Evolutionary conservation across 2,113 vertebrate genomes (phyloP), one percentile per base, ranked within the genome.

Genomic region (Neomonachus schauinslandi): DNA sequence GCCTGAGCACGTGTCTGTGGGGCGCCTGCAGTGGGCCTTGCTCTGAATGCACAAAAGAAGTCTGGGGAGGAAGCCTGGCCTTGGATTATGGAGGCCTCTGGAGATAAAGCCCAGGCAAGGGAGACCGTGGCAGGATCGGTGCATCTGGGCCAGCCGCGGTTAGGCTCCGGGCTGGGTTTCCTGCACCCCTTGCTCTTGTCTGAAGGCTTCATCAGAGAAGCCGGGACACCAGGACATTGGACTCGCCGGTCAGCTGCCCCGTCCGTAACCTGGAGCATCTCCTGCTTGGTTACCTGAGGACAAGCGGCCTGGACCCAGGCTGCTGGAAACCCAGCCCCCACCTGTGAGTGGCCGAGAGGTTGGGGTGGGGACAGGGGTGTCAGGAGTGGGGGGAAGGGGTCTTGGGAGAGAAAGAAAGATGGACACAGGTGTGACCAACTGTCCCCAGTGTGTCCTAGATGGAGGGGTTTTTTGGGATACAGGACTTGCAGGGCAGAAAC

Each of bases 11-110:
- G 0, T n/a, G 36, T 6, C 9, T 31, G 19, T 33, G 2, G 4
- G 42, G 36, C 0, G 0, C 63, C 61, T 31, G 2, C 65, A 2
- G 0, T 8, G 51, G 46, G 3, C 9, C n/a, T 63, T 2, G 3
- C 55, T 31, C 49, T 84, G 84, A 39, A 21, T 22, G 55, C 67
- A 46, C 95, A 88, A 15, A 39, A 69, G 42, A 0, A 1, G 36
- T 31, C 46, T 5, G 19, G 85, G 81, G 21, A 55, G 87, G 79
- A 89, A 22, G 72, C 26, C 82, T 53, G 91, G 33, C 74, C 94
- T 94, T 74, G 67, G 79, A 5, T 2, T 0, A 0, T 0, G 18
- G 55, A 69, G 69, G 84, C 85, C 33, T 26, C 0, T 0, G 71
- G 86, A 89, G 59, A 49, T 59, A 85, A 79, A 61, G 74, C 81